phyloP scores from a whole-genome alignment of 2,113 vertebrate genomes.

The Pagrus major region DNA sequence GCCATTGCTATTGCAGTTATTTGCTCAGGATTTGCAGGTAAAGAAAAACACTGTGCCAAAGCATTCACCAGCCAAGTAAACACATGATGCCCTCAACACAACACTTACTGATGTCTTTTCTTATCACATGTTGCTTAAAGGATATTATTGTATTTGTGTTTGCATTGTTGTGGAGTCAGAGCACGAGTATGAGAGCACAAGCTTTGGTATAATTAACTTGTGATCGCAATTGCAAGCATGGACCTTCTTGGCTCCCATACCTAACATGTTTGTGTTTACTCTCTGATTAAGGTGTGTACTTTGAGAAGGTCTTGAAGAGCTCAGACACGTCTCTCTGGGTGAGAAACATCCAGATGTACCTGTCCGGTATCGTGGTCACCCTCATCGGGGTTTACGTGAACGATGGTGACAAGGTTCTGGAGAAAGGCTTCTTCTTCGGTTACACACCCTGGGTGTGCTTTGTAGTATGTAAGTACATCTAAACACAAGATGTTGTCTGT shows the following conservation, averaged over 20 bases:
- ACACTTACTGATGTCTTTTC: background rate
- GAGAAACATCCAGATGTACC: slow-evolving; percentile 98
- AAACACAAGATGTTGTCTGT: too few species aligned
- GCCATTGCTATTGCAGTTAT: slow-evolving; percentile 93
- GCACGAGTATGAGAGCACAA: too few species aligned
- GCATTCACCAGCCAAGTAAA: background rate
- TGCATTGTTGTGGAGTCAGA: too few species aligned
- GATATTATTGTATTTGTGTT: too few species aligned
- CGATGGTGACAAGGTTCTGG: slow-evolving; percentile 88
- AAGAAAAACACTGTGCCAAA: background rate
- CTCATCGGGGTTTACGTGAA: slow-evolving; percentile 87
- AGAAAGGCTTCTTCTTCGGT: slow-evolving; percentile 96
- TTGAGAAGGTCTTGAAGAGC: slow-evolving; percentile 98
- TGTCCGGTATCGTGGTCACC: slow-evolving; percentile 94
- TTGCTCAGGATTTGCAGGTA: slow-evolving; percentile 99
- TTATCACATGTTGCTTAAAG: too few species aligned
- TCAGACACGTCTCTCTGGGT: slow-evolving; percentile 98
- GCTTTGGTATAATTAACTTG: too few species aligned
- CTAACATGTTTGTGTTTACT: background rate
- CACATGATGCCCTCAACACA: background rate
- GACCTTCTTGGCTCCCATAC: too few species aligned
- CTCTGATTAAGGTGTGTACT: slow-evolving; percentile 92
- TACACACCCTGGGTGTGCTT: slow-evolving; percentile 93
- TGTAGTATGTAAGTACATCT: slow-evolving; percentile 91
- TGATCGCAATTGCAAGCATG: too few species aligned